phyloP scores from a whole-genome alignment of 2,888 invertebrate species.

The Belgica antarctica region DNA sequence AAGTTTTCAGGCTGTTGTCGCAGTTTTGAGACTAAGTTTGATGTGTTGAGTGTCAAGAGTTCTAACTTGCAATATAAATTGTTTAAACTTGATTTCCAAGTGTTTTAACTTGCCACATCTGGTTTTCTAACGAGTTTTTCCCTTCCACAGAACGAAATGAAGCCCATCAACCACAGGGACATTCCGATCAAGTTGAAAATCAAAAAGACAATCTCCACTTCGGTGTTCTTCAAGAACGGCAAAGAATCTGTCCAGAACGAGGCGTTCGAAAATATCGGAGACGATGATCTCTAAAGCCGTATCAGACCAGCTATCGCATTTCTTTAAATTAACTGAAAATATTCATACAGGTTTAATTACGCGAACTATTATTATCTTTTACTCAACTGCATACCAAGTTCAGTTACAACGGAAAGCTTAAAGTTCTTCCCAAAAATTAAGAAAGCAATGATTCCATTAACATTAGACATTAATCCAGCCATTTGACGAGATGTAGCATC shows the following conservation, averaged over 20 bases:
- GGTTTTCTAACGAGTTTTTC: neutral
- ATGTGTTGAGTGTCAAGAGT: no score
- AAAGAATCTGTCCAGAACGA: constrained; percentile 81
- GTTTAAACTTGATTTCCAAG: constrained; percentile 16
- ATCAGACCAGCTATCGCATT: constrained; percentile 44
- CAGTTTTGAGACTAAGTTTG: no score
- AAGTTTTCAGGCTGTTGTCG: no score
- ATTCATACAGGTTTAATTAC: constrained; percentile 46
- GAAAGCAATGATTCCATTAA: neutral
- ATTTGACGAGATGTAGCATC: neutral
- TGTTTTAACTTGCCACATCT: constrained; percentile 4
- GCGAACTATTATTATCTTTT: no score
- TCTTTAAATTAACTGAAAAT: constrained; percentile 37
- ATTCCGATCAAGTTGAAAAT: constrained; percentile 54
- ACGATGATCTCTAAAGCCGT: constrained; percentile 75
- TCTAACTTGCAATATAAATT: no score
- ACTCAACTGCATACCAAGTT: no score
- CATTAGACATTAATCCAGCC: constrained; percentile 2
- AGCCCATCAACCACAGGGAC: constrained; percentile 45
- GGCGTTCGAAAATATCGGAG: constrained; percentile 92
- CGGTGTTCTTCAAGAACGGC: constrained; percentile 68
- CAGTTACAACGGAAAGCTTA: no score
- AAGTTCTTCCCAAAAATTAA: neutral
- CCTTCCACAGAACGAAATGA: constrained; percentile 59
- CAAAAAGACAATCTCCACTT: constrained; percentile 67